Evolutionary conservation across 2,797 vertebrate species (phyloP), one percentile per base, ranked within the genome.

Genomic region (Cryptoblepharus egeriae): DNA sequence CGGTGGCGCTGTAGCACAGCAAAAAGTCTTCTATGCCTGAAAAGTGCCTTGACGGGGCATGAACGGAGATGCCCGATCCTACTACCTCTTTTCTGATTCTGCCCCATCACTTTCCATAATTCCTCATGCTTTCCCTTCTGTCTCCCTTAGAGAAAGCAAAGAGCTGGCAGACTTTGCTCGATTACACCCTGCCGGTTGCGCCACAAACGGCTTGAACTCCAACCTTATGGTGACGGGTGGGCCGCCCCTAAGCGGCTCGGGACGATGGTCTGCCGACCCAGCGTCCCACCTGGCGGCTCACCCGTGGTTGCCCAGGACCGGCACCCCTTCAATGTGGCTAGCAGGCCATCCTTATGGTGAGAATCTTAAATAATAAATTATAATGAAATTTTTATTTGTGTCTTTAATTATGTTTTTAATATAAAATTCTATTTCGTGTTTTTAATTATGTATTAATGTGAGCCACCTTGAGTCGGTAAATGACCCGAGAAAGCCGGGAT

Each of bases 151-250:
- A 94, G 98, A 99, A 92, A 97, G 97, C 88, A 99, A 99, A 92
- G 98, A 99, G 90, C 93, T 99, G 93, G 96, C 97, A 0, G 98
- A 99, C 88, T 96, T 98, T 81, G 96, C 98, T 64, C 97, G 97
- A 82, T 96, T 99, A 86, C 98, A 98, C 90, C 96, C 97, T 0
- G 88, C 96, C 0, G 90, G 97, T 85, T 95, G 97, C 1, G 94
- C 98, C 49, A 88, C 96, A 0, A 96, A 96, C 0, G 94, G 97
- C 87, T 93, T 99, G 92, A 98, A 98, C 80, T 96, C 98, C 84
- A 97, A 97, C 90, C 96, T 97, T 70, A 97, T 99, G 97, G 98
- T 99, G 92, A 99, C 98, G 0, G 98, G 98, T 69, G 98, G 98
- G n/a, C 96, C 97, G 0, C 70, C 96, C 0, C 92, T 99, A 89